Conservation (phyloP, 1,140 invertebrate species). For the Heliconius nattereri region DNA sequence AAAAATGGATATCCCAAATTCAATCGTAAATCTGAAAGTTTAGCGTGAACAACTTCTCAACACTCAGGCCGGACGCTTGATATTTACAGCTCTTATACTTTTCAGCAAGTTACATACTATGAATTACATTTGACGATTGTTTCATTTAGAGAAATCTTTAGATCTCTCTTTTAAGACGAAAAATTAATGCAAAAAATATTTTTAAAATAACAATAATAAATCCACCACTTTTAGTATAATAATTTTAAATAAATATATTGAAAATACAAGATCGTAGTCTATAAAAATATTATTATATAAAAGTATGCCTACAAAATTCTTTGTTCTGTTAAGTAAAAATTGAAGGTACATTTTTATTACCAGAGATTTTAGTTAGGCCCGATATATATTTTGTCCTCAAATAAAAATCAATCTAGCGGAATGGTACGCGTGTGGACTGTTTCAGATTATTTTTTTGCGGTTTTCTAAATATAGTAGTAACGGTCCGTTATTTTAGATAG, state of each 20-base stretch:
- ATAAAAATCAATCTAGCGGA: slow-evolving; percentile 25
- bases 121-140: no score
- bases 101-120: not conserved
- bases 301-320: not conserved
- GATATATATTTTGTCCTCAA: slow-evolving; percentile 24
- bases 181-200: no score
- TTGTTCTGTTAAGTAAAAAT: slow-evolving; percentile 14
- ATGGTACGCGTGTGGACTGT: slow-evolving; percentile 8
- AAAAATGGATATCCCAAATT: slow-evolving; percentile 26
- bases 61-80: slow-evolving; percentile 16
- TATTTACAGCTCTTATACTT: slow-evolving; percentile 25
- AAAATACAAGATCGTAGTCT: no score
- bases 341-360: slow-evolving; percentile 9
- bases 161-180: no score
- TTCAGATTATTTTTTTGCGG: slow-evolving; percentile 36
- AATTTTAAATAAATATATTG: not conserved
- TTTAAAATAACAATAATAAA: no score
- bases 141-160: not conserved
- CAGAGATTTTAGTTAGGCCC: slow-evolving; percentile 18
- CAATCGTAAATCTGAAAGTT: slow-evolving; percentile 33
- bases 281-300: not conserved
- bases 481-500: no score
- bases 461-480: slow-evolving; percentile 2
- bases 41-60: slow-evolving; percentile 24
- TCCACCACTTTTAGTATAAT: not conserved